phyloP scores from a whole-genome alignment of 2,797 vertebrate genomes.

The Cheirogaleus major region DNA sequence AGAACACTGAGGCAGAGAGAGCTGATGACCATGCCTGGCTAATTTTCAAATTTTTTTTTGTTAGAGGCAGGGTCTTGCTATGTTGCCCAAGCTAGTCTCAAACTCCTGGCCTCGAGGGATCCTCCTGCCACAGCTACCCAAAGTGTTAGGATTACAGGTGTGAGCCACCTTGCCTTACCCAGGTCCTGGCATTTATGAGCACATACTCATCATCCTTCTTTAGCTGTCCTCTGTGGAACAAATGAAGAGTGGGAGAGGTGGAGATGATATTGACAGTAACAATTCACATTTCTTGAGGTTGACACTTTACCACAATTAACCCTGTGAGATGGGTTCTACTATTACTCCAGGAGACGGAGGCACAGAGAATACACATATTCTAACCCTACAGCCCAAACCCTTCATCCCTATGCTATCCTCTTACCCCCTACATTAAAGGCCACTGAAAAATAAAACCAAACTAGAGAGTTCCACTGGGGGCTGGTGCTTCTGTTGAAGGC shows the following conservation, averaged over 20 bases:
- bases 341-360: not conserved
- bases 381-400: not conserved
- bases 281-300: not conserved
- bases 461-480: not conserved
- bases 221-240: not conserved
- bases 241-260: not conserved
- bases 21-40: not conserved
- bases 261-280: not conserved
- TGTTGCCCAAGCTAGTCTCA: not conserved
- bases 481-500: no score
- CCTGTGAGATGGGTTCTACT: not conserved
- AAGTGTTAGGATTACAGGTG: not conserved
- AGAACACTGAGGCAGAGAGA: not conserved
- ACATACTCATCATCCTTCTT: not conserved
- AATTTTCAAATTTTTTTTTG: not conserved
- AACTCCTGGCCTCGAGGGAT: not conserved
- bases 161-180: not conserved
- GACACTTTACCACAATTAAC: not conserved
- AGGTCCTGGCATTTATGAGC: not conserved
- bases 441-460: not conserved
- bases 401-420: not conserved
- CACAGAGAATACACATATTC: not conserved
- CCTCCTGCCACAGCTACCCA: no score
- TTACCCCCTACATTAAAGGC: not conserved
- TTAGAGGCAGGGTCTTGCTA: not conserved